phyloP scores from a whole-genome alignment of 2,888 invertebrate species.

The Drosophila anceps region DNA sequence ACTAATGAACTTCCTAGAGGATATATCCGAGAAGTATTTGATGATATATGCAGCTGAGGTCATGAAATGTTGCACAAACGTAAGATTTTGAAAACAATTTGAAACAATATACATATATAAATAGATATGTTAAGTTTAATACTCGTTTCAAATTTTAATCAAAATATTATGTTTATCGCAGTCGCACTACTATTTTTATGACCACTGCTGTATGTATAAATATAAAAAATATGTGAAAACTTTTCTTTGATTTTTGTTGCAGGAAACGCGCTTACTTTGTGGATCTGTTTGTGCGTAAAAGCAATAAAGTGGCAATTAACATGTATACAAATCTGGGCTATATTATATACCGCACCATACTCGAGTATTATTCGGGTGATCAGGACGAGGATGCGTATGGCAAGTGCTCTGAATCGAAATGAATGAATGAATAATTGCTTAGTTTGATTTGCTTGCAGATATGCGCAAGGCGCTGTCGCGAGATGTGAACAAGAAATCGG shows the following conservation, averaged over 20 bases:
- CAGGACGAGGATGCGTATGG: slow-evolving; percentile 99
- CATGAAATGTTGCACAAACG: too few relatives aligned
- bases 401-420: slow-evolving; percentile 83
- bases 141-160: too few relatives aligned
- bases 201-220: too few relatives aligned
- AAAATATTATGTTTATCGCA: too few relatives aligned
- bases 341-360: slow-evolving; percentile 96
- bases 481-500: slow-evolving; percentile 95
- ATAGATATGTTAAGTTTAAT: too few relatives aligned
- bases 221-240: background rate
- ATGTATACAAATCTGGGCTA: slow-evolving; percentile 99
- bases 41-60: too few relatives aligned
- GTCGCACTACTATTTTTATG: too few relatives aligned
- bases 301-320: slow-evolving; percentile 98
- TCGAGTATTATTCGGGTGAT: slow-evolving; percentile 99
- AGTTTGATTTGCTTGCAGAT: slow-evolving; percentile 88
- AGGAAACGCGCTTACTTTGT: slow-evolving; percentile 99
- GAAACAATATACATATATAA: too few relatives aligned
- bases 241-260: slow-evolving; percentile 30
- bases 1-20: slow-evolving; percentile 97
- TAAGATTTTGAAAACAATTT: too few relatives aligned
- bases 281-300: slow-evolving; percentile 98
- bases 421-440: background rate
- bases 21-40: slow-evolving; percentile 96
- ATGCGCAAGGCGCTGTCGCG: slow-evolving; percentile 99